Evolutionary conservation across 1,140 invertebrate species (phyloP).

Genomic region (Eubasilissa regina): DNA sequence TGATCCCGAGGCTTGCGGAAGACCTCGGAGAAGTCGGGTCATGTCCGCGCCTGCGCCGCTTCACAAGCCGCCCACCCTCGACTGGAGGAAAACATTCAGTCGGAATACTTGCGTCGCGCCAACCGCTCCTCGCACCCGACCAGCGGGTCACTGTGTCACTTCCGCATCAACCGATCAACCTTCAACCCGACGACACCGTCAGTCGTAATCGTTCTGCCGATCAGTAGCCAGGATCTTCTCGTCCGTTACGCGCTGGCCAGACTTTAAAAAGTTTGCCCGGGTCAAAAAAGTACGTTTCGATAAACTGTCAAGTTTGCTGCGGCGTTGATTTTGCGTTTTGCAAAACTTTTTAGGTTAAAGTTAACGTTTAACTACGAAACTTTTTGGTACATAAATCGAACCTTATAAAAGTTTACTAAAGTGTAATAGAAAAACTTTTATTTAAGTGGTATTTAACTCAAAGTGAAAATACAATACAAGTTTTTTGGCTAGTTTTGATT

Average conservation of each 20-base stretch:
- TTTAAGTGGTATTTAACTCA: not conserved
- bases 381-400: not conserved
- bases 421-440: too few relatives aligned
- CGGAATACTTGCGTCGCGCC: conserved; percentile 37
- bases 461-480: not conserved
- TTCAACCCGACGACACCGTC: not conserved
- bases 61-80: conserved; percentile 23
- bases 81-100: conserved; percentile 38
- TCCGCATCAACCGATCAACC: not conserved
- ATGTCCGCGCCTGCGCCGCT: conserved; percentile 19
- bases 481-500: conserved; percentile 6
- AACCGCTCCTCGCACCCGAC: conserved; percentile 4
- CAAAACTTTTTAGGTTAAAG: not conserved
- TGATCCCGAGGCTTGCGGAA: conserved; percentile 5
- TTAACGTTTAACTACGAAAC: conserved; percentile 2
- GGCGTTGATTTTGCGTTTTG: not conserved
- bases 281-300: not conserved
- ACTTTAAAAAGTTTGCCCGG: not conserved
- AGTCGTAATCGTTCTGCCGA: not conserved
- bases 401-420: too few relatives aligned
- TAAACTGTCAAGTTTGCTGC: too few relatives aligned
- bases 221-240: not conserved
- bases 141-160: conserved; percentile 25
- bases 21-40: not conserved
- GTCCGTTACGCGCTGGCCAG: not conserved